Percentiles rank a stretch among this genome's conserved stretches.
phyloP scores from a whole-genome alignment of 2,888 invertebrate species.

The Meta bourneti region DNA sequence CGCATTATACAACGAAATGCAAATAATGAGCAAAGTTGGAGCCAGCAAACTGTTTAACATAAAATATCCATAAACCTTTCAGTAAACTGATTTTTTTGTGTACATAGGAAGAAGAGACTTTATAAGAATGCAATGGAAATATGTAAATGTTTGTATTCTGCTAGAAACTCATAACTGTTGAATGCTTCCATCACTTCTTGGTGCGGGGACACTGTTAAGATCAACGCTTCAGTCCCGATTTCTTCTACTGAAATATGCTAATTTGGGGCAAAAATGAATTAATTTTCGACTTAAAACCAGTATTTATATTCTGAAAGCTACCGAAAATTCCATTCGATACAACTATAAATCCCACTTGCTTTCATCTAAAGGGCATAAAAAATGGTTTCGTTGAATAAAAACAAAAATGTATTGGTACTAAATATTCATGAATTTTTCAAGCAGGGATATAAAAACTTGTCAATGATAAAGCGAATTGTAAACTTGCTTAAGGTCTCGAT shows the following conservation, averaged over 20 bases:
- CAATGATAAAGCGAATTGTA: not conserved
- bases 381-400: not conserved
- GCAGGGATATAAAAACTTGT: not conserved
- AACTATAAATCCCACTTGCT: slow-evolving; percentile 32
- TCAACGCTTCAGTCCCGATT: slow-evolving; percentile 20
- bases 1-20: slow-evolving; percentile 51
- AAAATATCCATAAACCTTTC: slow-evolving; percentile 61
- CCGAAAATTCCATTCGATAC: slow-evolving; percentile 22
- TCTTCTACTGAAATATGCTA: slow-evolving; percentile 41
- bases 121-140: slow-evolving; percentile 68
- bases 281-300: slow-evolving; percentile 36
- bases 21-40: slow-evolving; percentile 64
- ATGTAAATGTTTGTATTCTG: slow-evolving; percentile 57
- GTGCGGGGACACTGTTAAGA: slow-evolving; percentile 22
- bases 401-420: slow-evolving; percentile 10
- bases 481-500: not conserved
- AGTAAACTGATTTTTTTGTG: slow-evolving; percentile 58
- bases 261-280: slow-evolving; percentile 47
- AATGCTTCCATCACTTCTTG: slow-evolving; percentile 58
- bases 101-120: slow-evolving; percentile 31
- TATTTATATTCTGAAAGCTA: slow-evolving; percentile 42
- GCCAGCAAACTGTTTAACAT: slow-evolving; percentile 63
- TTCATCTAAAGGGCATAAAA: slow-evolving; percentile 24
- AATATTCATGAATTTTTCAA: slow-evolving; percentile 43
- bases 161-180: slow-evolving; percentile 53